A percentile compares a stretch with the other conserved stretches of the same genome.
These are phyloP conservation scores for Stigmatopora nigra DNA, from an alignment of 2,113 vertebrate genomes.

Conservation along the genomic window DNA sequence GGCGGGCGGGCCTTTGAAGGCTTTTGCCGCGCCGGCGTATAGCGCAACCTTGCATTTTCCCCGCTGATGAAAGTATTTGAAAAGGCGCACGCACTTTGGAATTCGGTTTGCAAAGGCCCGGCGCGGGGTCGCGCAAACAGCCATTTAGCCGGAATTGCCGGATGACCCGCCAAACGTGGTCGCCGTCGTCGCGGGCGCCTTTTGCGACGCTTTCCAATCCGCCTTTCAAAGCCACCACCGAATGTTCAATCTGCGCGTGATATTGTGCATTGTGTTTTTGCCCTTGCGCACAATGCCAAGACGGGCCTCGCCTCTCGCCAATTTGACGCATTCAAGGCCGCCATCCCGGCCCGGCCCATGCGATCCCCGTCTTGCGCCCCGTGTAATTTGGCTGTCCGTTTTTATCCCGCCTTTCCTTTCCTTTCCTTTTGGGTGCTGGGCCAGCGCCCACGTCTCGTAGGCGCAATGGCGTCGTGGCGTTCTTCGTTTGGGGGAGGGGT, in stretches of 20 bases:
- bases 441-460: no score
- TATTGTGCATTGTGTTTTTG: slow-evolving; percentile 32
- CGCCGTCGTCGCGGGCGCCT: slow-evolving; percentile 3
- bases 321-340: slow-evolving; percentile 57
- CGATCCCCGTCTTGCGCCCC: slow-evolving; percentile 33
- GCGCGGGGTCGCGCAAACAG: neutral
- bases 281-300: slow-evolving; percentile 9
- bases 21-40: neutral
- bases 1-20: neutral
- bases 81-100: slow-evolving; percentile 8
- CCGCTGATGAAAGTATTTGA: slow-evolving; percentile 13
- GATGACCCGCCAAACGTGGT: neutral
- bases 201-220: slow-evolving; percentile 25
- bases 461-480: no score
- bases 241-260: slow-evolving; percentile 14
- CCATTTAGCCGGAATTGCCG: slow-evolving; percentile 14
- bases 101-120: slow-evolving; percentile 25
- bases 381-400: no score
- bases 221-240: slow-evolving; percentile 37
- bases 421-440: no score
- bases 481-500: neutral
- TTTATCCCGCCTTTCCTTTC: no score
- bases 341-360: slow-evolving; percentile 24
- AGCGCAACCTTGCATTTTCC: slow-evolving; percentile 1
- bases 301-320: slow-evolving; percentile 18